phyloP scores from a whole-genome alignment of 2,797 vertebrate species.

The Gobio occitaniae region DNA sequence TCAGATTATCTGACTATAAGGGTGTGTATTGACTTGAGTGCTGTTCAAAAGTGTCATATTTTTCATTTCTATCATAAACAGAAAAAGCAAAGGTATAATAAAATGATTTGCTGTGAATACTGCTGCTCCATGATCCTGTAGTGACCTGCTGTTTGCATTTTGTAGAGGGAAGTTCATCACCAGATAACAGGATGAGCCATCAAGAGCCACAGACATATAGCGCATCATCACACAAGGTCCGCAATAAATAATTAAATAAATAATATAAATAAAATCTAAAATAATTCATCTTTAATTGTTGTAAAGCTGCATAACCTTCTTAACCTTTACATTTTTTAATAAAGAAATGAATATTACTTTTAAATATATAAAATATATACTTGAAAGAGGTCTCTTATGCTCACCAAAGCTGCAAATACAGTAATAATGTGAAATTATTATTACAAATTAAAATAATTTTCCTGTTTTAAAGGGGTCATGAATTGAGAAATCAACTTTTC shows the following conservation, averaged over 20 bases:
- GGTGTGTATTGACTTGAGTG: neutral
- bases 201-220: slow-evolving; percentile 75
- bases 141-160: slow-evolving; percentile 17
- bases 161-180: slow-evolving; percentile 81
- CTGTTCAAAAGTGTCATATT: neutral
- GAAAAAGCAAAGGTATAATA: neutral
- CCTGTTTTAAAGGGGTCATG: neutral
- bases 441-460: neutral
- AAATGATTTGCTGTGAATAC: neutral
- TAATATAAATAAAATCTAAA: neutral
- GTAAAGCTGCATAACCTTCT: neutral
- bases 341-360: neutral
- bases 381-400: neutral
- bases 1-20: slow-evolving; percentile 75
- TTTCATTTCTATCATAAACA: neutral
- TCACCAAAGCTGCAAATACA: neutral
- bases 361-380: neutral
- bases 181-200: slow-evolving; percentile 79
- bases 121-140: neutral
- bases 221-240: slow-evolving; percentile 79
- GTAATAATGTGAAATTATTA: neutral
- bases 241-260: neutral
- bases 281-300: neutral
- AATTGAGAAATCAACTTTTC: too few relatives aligned
- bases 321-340: neutral